These are phyloP conservation scores for Amblyraja radiata DNA, from an alignment of 2,797 vertebrate genomes.

Conservation along the genomic window DNA sequence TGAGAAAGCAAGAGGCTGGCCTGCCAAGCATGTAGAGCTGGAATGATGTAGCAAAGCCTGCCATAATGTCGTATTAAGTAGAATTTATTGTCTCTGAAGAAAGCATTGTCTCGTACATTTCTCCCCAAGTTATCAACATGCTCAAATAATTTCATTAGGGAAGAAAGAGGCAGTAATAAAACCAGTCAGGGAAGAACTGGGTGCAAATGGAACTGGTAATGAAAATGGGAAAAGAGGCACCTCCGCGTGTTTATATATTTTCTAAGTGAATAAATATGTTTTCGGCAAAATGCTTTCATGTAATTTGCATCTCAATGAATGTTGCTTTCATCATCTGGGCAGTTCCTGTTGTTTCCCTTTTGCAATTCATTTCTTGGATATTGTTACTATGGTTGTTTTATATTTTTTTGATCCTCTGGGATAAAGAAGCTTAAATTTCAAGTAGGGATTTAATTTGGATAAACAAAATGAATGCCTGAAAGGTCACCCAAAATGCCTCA, in stretches of 20 bases:
- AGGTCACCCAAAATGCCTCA: no score
- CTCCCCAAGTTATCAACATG: neutral
- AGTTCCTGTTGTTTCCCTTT: neutral
- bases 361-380: neutral
- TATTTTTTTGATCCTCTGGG: no score
- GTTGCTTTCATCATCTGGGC: neutral
- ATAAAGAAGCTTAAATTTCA: neutral
- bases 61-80: neutral
- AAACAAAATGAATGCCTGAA: no score
- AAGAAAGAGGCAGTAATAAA: neutral
- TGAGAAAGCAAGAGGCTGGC: neutral
- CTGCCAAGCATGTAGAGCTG: no score
- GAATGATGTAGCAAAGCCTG: neutral
- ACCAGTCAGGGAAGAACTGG: neutral
- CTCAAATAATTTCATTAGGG: neutral
- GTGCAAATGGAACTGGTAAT: slow-evolving; percentile 5
- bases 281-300: neutral
- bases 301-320: neutral
- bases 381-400: neutral
- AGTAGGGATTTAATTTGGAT: neutral
- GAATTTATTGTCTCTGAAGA: neutral
- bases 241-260: neutral
- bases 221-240: slow-evolving; percentile 7
- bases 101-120: neutral
- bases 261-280: slow-evolving; percentile 13